Percentiles rank a stretch among this genome's conserved stretches.
These are phyloP conservation scores for Eucidaris tribuloides DNA, from an alignment of 35 echinoderm and acorn worm species.

Conservation along the genomic window DNA sequence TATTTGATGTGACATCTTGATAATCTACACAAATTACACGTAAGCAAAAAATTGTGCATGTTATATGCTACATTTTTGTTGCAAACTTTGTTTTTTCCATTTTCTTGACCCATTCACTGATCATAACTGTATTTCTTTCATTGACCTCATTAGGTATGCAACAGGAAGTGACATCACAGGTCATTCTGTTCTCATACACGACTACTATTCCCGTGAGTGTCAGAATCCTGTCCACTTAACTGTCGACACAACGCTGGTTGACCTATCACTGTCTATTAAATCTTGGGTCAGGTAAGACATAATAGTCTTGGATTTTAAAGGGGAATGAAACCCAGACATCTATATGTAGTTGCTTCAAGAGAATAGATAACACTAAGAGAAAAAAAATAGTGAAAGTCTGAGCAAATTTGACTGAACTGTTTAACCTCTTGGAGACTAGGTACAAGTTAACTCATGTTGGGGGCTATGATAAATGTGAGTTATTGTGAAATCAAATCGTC, in stretches of 20 bases:
- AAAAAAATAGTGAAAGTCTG: too few species aligned
- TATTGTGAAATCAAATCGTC: too few species aligned
- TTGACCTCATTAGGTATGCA: conserved; percentile 76
- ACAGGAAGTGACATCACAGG: conserved; percentile 93
- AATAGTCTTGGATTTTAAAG: not conserved
- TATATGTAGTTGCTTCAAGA: too few species aligned
- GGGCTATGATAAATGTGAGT: too few species aligned
- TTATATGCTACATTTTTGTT: too few species aligned
- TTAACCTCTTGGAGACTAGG: too few species aligned
- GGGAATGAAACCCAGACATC: too few species aligned
- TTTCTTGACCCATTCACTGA: too few species aligned
- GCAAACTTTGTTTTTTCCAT: too few species aligned
- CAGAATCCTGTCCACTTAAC: conserved; percentile 88
- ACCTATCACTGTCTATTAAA: conserved; percentile 75
- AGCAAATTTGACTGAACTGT: too few species aligned
- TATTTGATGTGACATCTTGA: not conserved
- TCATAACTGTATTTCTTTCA: not conserved
- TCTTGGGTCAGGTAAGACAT: conserved; percentile 84
- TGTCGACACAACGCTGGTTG: conserved; percentile 73
- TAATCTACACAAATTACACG: not conserved
- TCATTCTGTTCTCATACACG: conserved; percentile 94
- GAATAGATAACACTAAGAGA: too few species aligned
- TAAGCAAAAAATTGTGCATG: not conserved
- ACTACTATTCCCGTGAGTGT: conserved; percentile 96
- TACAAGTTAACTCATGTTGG: too few species aligned